Base-by-base conservation (phyloP, 2,797 vertebrate species). In the Poeciliopsis paucimaculata region DNA sequence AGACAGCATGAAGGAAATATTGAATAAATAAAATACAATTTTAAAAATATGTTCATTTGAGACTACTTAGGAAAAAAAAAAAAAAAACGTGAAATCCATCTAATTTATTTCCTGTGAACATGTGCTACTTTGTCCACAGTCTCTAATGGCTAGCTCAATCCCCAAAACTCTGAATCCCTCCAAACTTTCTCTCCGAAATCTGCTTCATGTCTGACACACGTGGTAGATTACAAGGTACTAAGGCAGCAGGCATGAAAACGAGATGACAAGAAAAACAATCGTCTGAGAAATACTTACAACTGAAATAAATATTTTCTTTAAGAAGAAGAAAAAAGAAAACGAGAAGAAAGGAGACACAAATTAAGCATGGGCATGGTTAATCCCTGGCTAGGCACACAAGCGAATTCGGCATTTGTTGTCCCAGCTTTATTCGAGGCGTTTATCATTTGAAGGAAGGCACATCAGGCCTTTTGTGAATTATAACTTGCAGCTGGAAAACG, bases 151-250 rank as follows among this genome's bases (percentile, higher is more conserved):
- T 64, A 68, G 13, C 57, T 79, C 10, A 46, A 79, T 81, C 82
- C 74, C 73, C 66, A 82, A 57, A 83, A 62, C 57, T 43, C 36
- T 18, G 64, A 68, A 80, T 60, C 2, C 45, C 28, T 77, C 64
- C 39, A 78, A 46, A 77, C 80, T 28, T 77, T 72, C 46, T 47
- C 3, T 66, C 47, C 55, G 60, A 79, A 88, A 80, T 28, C 23
- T 46, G 75, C 45, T 11, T 75, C 28, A 11, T 57, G 31, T 66
- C 51, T 77, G 20, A 66, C 47, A 82, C 84, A 57, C 7, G 77
- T 77, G 62, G 53, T 76, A 79, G 78, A 86, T 90, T 87, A 82
- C 77, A 8, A 82, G 62, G 84, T 80, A 89, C 85, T 78, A 75
- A 85, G 57, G 62, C 41, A 72, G 4, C n/a, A 49, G 28, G 74